phyloP scores from a whole-genome alignment of 2,797 vertebrate species.

The Falco biarmicus region DNA sequence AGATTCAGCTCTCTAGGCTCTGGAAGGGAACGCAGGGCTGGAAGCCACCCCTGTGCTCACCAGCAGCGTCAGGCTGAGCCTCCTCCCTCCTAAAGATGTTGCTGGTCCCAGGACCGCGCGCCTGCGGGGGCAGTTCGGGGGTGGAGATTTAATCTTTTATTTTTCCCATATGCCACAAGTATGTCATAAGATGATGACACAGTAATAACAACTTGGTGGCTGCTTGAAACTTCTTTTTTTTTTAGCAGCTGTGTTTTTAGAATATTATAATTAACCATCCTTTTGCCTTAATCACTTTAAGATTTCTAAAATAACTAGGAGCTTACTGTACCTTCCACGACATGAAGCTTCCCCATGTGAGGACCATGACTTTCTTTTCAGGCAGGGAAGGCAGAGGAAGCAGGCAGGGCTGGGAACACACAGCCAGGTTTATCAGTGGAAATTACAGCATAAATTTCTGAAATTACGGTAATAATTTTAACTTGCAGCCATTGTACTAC shows the following conservation, averaged over 20 bases:
- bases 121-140: not conserved
- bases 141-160: not conserved
- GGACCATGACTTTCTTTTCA: not conserved
- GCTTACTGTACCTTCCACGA: not conserved
- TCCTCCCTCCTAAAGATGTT: not conserved
- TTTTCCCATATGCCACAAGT: conserved; percentile 13
- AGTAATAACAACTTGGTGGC: conserved; percentile 32
- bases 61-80: not conserved
- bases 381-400: not conserved
- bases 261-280: conserved; percentile 20
- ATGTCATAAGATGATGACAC: conserved; percentile 24
- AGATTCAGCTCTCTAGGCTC: not conserved
- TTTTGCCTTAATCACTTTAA: conserved; percentile 41
- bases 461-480: not conserved
- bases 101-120: not conserved
- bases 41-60: not conserved
- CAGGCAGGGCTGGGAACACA: not conserved
- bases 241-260: conserved; percentile 31
- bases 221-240: conserved; percentile 41
- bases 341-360: not conserved
- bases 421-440: not conserved
- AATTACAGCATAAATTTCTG: not conserved
- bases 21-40: not conserved
- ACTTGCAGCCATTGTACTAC: not conserved
- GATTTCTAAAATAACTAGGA: conserved; percentile 7